Base-by-base conservation (phyloP, 2,888 invertebrate genomes). In the Parochlus steinenii region DNA sequence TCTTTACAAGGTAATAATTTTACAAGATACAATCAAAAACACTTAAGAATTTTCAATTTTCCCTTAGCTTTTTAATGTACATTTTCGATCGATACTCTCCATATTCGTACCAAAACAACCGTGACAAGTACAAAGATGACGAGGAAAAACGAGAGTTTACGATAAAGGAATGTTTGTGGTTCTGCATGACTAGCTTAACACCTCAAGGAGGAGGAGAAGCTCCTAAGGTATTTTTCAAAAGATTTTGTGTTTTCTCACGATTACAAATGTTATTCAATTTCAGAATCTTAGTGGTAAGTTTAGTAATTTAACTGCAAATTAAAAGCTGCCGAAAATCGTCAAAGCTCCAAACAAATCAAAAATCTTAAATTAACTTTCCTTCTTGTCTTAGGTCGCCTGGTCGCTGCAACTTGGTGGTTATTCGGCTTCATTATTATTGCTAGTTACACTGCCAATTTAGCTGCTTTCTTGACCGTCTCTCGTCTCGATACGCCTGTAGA, bases 391-490 rank as follows among this genome's bases (percentile, higher is more conserved):
- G 95, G 95, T 0, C 69, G 95, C 32, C 62, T 97, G 8, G 79
- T 97, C 0, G 95, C 95, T 0, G 95, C 95, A 3, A 95, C 95
- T 1, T 95, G 93, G 95, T 97, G 97, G 97, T 63, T 97, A 16
- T 97, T 97, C 59, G 93, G 95, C 0, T 97, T 97, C 57, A 95
- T 97, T 53, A 92, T 97, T 44, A 95, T 97, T 52, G 97, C 97
- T 3, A 93, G 93, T 0, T 97, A 97, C 59, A 97, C 97, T 0
- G 97, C 97, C 2, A 97, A 97, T 58, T 66, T 97, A 51, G 97
- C 97, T 3, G 97, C 97, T 2, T 97, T 95, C 54, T 65, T 97
- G 38, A 97, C 97, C 0, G 87, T 89, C 0, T 92, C 90, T 1
- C 71, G 92, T 12, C 64, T 93, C 51, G 92, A 93, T 47, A 85